A percentile compares a stretch with the other conserved stretches of the same genome.
phyloP scores from a whole-genome alignment of 2,797 vertebrate species.

The Chloroceryle inda region DNA sequence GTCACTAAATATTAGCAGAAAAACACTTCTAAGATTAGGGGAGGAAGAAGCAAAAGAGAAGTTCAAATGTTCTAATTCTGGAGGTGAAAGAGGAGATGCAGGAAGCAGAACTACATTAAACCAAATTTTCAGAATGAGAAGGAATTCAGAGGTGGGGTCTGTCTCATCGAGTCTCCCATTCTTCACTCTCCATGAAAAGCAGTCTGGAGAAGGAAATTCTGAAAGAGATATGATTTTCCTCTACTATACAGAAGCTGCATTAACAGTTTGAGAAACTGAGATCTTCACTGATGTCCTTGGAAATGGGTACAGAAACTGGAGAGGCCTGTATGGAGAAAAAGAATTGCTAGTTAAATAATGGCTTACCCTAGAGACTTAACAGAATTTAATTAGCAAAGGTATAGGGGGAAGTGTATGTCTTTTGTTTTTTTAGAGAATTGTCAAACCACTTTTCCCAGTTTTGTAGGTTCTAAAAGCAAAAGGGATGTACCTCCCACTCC shows the following conservation, averaged over 20 bases:
- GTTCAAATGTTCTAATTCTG: background rate
- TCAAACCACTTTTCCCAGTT: background rate
- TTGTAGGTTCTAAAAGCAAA: background rate
- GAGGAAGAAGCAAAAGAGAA: background rate
- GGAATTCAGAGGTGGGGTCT: background rate
- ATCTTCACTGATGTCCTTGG: background rate
- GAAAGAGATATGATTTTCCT: background rate
- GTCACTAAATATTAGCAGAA: background rate
- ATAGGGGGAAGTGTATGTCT: background rate
- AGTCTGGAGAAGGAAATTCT: background rate
- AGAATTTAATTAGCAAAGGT: background rate
- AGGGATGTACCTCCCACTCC: background rate
- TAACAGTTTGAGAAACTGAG: background rate
- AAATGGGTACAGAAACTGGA: background rate
- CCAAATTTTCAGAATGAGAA: background rate
- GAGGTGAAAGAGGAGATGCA: background rate
- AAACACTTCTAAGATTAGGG: background rate
- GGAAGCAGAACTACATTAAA: background rate
- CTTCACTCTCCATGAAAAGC: background rate
- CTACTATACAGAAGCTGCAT: background rate
- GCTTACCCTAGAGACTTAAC: background rate
- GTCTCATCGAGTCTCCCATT: background rate
- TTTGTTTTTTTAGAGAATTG: background rate
- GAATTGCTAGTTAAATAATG: background rate
- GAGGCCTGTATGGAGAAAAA: background rate